phyloP scores from a whole-genome alignment of 2,797 vertebrate genomes.

The Emys orbicularis region DNA sequence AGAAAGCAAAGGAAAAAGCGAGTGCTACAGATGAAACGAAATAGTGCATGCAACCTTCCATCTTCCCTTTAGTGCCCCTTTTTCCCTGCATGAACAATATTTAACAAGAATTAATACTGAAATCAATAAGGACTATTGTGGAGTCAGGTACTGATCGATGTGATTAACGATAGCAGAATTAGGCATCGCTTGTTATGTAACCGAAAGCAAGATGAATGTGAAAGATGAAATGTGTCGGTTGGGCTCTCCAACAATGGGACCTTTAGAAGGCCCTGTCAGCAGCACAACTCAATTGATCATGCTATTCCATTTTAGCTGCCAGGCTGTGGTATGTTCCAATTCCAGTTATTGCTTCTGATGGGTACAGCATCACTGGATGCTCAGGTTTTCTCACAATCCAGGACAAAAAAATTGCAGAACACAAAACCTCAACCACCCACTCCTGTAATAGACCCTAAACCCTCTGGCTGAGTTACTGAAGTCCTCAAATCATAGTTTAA shows the following conservation, averaged over 20 bases:
- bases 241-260: background rate
- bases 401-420: background rate
- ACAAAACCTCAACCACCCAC: no score
- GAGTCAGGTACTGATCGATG: background rate
- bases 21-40: background rate
- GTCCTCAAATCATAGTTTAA: no score
- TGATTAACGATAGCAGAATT: constrained; percentile 42
- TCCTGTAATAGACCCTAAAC: no score
- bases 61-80: background rate
- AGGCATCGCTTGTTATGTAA: constrained; percentile 9
- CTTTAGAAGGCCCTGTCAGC: background rate
- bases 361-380: background rate
- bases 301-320: background rate
- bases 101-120: constrained; percentile 61
- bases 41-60: constrained; percentile 9
- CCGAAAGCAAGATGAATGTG: constrained; percentile 17
- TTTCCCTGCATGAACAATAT: constrained; percentile 25
- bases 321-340: background rate
- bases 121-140: constrained; percentile 41
- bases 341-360: background rate
- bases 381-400: background rate
- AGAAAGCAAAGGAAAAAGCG: background rate
- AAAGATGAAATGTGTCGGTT: constrained; percentile 19
- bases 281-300: background rate
- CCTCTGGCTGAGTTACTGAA: no score